These are phyloP conservation scores for Temnothorax curvispinosus DNA, from an alignment of 1,140 invertebrate species.

Conservation along the genomic window DNA sequence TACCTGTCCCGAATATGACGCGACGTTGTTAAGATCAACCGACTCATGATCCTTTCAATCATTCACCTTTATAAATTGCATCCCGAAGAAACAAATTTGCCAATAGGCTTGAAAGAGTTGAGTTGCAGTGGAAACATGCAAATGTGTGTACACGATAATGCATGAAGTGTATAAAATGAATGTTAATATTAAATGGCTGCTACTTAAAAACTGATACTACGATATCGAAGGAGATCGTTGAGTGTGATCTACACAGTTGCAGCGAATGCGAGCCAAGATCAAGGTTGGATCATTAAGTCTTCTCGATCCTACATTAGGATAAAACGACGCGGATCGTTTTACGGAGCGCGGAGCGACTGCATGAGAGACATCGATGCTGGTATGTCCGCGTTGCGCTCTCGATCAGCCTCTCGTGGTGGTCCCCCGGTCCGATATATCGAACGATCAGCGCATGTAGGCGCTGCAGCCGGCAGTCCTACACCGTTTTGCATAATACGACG, in stretches of 20 bases:
- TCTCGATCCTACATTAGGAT: slow-evolving; percentile 49
- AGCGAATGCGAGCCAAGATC: slow-evolving; percentile 29
- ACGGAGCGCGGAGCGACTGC: slow-evolving; percentile 26
- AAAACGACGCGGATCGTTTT: slow-evolving; percentile 36
- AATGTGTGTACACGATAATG: not conserved
- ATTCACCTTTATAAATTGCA: slow-evolving; percentile 11
- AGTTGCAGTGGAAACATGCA: not conserved
- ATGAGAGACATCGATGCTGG: slow-evolving; percentile 68
- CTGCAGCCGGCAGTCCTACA: slow-evolving; percentile 69
- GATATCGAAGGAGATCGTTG: not conserved
- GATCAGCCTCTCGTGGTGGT: slow-evolving; percentile 75
- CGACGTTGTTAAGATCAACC: slow-evolving; percentile 20
- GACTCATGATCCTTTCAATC: slow-evolving; percentile 8
- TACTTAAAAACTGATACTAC: not conserved
- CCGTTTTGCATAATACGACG: slow-evolving; percentile 81
- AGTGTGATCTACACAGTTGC: slow-evolving; percentile 16
- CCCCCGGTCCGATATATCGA: slow-evolving; percentile 75
- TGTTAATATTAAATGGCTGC: slow-evolving; percentile 7
- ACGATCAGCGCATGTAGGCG: slow-evolving; percentile 75
- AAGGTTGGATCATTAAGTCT: slow-evolving; percentile 43
- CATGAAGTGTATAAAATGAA: not conserved
- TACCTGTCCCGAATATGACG: slow-evolving; percentile 31
- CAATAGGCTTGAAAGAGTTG: not conserved
- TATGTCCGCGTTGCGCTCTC: slow-evolving; percentile 53
- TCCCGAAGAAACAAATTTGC: not conserved